Evolutionary conservation across 2,113 vertebrate genomes (phyloP).

Genomic region (Lepus americanus): DNA sequence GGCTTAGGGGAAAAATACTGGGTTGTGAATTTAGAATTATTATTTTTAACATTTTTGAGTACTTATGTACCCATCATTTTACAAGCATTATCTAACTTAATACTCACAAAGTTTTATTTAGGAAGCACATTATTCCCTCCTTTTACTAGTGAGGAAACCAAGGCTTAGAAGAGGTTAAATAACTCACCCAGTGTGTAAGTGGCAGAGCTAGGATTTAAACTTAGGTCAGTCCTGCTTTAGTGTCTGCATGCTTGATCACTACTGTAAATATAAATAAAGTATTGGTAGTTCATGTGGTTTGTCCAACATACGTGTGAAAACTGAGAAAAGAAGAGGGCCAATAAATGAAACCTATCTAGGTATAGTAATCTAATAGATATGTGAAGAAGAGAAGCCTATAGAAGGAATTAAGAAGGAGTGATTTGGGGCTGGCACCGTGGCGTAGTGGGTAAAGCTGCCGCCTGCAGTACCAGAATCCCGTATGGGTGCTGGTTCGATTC

Average conservation of each 20-base stretch:
- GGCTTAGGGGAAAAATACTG: not conserved
- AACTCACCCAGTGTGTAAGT: not conserved
- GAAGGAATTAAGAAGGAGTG: not conserved
- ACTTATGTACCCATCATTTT: not conserved
- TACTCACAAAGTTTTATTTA: not conserved
- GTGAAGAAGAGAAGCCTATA: not conserved
- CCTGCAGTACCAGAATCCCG: too few relatives aligned
- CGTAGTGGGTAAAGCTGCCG: too few relatives aligned
- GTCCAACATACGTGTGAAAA: not conserved
- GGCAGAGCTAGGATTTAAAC: not conserved
- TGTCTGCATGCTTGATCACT: not conserved
- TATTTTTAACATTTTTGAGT: not conserved
- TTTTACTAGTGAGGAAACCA: not conserved
- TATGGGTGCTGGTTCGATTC: too few relatives aligned
- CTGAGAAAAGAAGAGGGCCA: not conserved
- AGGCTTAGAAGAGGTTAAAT: not conserved
- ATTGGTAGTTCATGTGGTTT: not conserved
- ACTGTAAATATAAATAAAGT: not conserved
- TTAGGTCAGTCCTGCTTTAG: not conserved
- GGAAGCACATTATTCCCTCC: not conserved
- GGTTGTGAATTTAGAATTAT: not conserved
- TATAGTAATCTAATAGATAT: not conserved
- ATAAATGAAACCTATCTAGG: not conserved
- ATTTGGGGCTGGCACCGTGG: too few relatives aligned
- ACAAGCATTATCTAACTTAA: not conserved